Evolutionary conservation across 2,888 invertebrate species (phyloP).

Genomic region (Parnassius smintheus): DNA sequence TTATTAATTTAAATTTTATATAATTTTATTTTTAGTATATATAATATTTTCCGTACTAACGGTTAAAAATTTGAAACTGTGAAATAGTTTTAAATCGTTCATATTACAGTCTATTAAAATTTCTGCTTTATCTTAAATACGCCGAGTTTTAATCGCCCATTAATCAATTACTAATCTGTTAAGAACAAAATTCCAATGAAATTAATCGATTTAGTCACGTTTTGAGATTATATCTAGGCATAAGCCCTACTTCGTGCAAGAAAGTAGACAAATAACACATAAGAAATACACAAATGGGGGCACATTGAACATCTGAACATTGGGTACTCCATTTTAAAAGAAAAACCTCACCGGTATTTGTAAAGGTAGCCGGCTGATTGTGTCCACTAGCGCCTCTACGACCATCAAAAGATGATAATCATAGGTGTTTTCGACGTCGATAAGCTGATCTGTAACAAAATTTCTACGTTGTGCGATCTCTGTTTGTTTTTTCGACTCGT

Average conservation of each 20-base stretch:
- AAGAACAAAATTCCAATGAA: too few species aligned
- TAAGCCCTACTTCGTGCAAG: constrained; percentile 4
- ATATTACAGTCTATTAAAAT: too few species aligned
- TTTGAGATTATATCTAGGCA: neutral
- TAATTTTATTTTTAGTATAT: too few species aligned
- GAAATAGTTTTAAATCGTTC: too few species aligned
- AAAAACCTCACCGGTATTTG: constrained; percentile 73
- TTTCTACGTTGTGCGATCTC: constrained; percentile 76
- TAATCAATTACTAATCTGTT: too few species aligned
- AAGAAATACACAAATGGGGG: constrained; percentile 51
- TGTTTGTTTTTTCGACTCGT: constrained; percentile 45
- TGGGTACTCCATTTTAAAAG: constrained; percentile 59
- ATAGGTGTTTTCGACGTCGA: constrained; percentile 80
- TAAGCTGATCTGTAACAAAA: constrained; percentile 81
- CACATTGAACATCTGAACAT: constrained; percentile 61
- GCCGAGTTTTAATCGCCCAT: too few species aligned
- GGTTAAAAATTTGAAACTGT: too few species aligned
- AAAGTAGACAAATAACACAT: constrained; percentile 28
- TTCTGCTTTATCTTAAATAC: too few species aligned
- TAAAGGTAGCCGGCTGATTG: constrained; percentile 68
- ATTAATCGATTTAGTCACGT: neutral
- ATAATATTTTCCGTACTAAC: too few species aligned
- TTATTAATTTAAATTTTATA: too few species aligned
- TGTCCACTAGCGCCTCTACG: constrained; percentile 75
- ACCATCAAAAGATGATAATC: constrained; percentile 81